Evolutionary conservation across 2,797 vertebrate species (phyloP).

Genomic region (Alectoris magna): DNA sequence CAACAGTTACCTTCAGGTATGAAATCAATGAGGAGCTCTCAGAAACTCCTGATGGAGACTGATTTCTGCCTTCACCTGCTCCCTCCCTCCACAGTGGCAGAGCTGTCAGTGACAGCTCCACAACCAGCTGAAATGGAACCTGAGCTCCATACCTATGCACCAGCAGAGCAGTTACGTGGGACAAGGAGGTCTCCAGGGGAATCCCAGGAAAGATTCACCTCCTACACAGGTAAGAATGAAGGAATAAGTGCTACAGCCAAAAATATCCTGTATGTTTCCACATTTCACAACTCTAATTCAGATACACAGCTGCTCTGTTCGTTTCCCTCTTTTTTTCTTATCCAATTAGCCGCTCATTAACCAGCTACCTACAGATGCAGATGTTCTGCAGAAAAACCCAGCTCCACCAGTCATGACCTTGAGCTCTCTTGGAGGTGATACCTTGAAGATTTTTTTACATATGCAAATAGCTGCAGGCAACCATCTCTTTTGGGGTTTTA

Average conservation of each 20-base stretch:
- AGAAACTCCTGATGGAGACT: neutral
- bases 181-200: neutral
- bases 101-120: neutral
- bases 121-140: neutral
- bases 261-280: neutral
- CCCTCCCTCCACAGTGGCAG: neutral
- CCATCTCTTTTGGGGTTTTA: neutral
- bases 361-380: slow-evolving; percentile 39
- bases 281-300: neutral
- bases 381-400: slow-evolving; percentile 8
- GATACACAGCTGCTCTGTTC: neutral
- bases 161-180: neutral
- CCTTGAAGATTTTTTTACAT: neutral
- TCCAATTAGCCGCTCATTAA: slow-evolving; percentile 58
- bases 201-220: neutral
- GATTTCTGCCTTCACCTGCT: neutral
- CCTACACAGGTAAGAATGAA: neutral
- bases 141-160: neutral
- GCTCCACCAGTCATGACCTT: neutral
- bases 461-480: neutral
- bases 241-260: neutral
- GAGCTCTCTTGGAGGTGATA: neutral
- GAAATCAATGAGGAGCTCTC: neutral
- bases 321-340: slow-evolving; percentile 27
- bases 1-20: neutral